Evolutionary conservation across 2,888 invertebrate species (phyloP), one percentile per base, ranked within the genome.

Genomic region (Diloba caeruleocephala): DNA sequence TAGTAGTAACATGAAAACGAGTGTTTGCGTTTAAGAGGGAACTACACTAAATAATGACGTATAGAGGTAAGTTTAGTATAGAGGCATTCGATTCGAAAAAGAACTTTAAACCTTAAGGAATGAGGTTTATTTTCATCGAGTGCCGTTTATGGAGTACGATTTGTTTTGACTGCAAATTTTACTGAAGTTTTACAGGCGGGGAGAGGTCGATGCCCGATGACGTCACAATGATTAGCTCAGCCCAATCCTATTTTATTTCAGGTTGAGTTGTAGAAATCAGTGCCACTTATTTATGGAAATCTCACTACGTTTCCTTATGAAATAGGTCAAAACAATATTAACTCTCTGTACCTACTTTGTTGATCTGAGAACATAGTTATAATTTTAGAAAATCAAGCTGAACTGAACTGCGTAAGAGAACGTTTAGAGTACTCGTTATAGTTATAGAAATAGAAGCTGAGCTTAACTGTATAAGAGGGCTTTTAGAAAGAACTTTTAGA

Each of bases 161-260:
- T 87, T 90, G 88, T 89, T 90, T 88, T 89, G 89, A 83, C 85
- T 88, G 91, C 87, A 81, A 90, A 89, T 85, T 83, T 86, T 74
- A 78, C 76, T 78, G 77, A 82, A 85, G 81, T 87, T 90, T 89
- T 85, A 84, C 78, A 81, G 61, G 61, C 50, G 58, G 42, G 44
- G 76, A 76, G 76, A 76, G 90, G 84, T 88, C 88, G 73, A 80
- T 84, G 87, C 65, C 82, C 91, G 72, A 53, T 89, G 89, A 89
- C 88, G 89, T 89, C 88, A 87, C 52, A 56, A 54, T 60, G 74
- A 79, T 79, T 78, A 82, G 69, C 72, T 72, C 61, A 63, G 71
- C 70, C 57, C 46, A 58, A 65, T 62, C 45, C 65, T 60, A 61
- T 69, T 54, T 71, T 69, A 65, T 69, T 71, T 63, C 68, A 74